Conservation (phyloP, 2,113 vertebrate species). For the Trinectes maculatus region DNA sequence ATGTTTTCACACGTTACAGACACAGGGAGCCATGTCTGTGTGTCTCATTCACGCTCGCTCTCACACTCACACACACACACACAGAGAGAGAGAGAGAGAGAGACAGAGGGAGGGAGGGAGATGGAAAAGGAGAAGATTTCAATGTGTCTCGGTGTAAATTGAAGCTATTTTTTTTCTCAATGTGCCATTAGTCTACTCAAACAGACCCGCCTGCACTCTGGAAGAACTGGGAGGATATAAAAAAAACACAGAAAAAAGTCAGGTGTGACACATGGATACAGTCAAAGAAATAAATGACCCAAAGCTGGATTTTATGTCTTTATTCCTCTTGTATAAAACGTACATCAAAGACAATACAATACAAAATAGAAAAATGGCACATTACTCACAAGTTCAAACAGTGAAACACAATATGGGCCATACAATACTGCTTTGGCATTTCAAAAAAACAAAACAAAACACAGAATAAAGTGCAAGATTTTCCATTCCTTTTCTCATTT, state of each 20-base stretch:
- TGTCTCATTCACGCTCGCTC: conserved; percentile 5
- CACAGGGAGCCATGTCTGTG: too few relatives aligned
- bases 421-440: conserved; percentile 97
- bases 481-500: conserved; percentile 76
- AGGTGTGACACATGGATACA: background rate
- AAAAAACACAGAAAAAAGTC: background rate
- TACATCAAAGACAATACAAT: conserved; percentile 74
- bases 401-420: conserved; percentile 74
- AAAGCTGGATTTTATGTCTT: conserved; percentile 52
- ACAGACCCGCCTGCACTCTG: conserved; percentile 40
- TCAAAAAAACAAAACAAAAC: conserved; percentile 71
- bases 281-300: conserved; percentile 9
- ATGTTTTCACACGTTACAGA: conserved; percentile 34
- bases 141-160: conserved; percentile 26
- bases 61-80: conserved; percentile 1
- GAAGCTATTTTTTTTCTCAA: conserved; percentile 39
- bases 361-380: conserved; percentile 80
- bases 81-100: background rate
- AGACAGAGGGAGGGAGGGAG: background rate
- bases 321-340: conserved; percentile 77
- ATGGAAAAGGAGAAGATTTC: background rate
- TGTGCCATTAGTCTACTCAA: conserved; percentile 62
- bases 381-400: conserved; percentile 61
- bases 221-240: background rate
- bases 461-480: conserved; percentile 90